Percentiles rank a stretch among this genome's conserved stretches.
Evolutionary conservation across 2,797 vertebrate species (phyloP).

Genomic region (Salarias fasciatus): DNA sequence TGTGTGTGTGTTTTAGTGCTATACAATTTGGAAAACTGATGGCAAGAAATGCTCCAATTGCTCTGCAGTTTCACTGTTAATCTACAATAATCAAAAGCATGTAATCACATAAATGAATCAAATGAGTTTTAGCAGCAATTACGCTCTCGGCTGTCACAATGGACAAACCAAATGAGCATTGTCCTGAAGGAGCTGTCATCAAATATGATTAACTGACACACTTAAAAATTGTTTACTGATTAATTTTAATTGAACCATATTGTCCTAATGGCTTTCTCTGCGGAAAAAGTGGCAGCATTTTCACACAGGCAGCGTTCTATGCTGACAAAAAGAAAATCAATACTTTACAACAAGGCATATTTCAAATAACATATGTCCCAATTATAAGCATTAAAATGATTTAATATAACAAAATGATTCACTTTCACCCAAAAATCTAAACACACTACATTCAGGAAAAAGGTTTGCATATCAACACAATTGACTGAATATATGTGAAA

Average conservation of each 20-base stretch:
- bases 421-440: background rate
- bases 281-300: background rate
- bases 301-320: constrained; percentile 1
- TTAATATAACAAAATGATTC: background rate
- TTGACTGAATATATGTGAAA: constrained; percentile 8
- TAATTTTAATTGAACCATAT: constrained; percentile 23
- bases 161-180: constrained; percentile 24
- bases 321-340: background rate
- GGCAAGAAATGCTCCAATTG: constrained; percentile 15
- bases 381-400: background rate
- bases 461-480: background rate
- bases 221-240: constrained; percentile 30
- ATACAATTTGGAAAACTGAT: constrained; percentile 21
- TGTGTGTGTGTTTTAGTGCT: constrained; percentile 15
- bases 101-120: constrained; percentile 27
- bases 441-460: background rate
- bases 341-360: background rate
- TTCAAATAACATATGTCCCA: background rate
- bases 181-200: constrained; percentile 20
- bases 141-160: constrained; percentile 3
- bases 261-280: constrained; percentile 15
- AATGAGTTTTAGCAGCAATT: constrained; percentile 35
- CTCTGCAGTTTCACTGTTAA: constrained; percentile 29
- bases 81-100: constrained; percentile 32
- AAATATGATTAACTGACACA: constrained; percentile 29